Evolutionary conservation across 2,888 invertebrate genomes (phyloP).

Genomic region (Vanessa cardui): DNA sequence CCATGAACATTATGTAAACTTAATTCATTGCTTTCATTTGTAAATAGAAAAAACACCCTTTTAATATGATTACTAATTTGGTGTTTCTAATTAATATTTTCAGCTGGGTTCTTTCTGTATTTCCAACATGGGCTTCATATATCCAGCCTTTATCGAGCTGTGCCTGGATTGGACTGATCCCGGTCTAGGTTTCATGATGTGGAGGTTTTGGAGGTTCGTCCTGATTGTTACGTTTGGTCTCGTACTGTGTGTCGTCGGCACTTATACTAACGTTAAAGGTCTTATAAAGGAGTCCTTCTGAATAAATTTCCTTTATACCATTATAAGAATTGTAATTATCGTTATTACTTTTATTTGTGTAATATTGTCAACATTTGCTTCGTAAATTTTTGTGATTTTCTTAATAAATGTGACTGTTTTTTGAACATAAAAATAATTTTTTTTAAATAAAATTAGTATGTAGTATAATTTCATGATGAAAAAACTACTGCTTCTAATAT

Average conservation of each 20-base stretch:
- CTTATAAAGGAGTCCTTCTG: constrained; percentile 43
- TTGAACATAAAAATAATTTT: too few relatives aligned
- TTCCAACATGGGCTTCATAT: constrained; percentile 55
- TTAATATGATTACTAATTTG: not conserved
- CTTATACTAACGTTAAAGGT: constrained; percentile 45
- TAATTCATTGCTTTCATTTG: too few relatives aligned
- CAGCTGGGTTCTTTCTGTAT: constrained; percentile 58
- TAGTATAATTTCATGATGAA: too few relatives aligned
- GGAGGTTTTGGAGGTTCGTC: constrained; percentile 50
- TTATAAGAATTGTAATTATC: too few relatives aligned
- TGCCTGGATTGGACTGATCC: constrained; percentile 56
- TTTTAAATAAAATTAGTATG: too few relatives aligned
- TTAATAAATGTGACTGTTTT: too few relatives aligned
- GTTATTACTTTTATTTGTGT: too few relatives aligned
- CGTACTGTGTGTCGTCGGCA: constrained; percentile 45
- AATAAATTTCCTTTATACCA: not conserved
- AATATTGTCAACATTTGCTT: too few relatives aligned
- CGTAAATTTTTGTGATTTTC: too few relatives aligned
- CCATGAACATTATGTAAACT: too few relatives aligned
- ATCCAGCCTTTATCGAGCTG: constrained; percentile 57
- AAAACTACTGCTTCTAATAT: too few relatives aligned
- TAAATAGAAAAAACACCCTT: too few relatives aligned
- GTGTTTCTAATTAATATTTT: constrained; percentile 6
- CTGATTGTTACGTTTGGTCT: constrained; percentile 46
- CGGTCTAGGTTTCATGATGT: constrained; percentile 50